phyloP scores from a whole-genome alignment of 2,888 invertebrate species.

The Latrodectus elegans region DNA sequence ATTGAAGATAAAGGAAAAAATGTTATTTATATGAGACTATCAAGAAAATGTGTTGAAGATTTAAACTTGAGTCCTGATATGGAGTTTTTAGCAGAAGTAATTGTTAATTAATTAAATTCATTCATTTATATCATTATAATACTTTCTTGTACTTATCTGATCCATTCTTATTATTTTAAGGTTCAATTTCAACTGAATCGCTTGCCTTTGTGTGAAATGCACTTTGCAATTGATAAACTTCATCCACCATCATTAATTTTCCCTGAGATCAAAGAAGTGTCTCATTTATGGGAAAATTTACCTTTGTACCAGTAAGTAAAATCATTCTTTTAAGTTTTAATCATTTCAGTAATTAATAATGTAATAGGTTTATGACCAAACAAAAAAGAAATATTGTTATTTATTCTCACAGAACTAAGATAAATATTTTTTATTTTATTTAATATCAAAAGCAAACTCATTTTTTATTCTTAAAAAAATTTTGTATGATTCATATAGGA shows the following conservation, averaged over 20 bases:
- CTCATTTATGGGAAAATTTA: constrained; percentile 72
- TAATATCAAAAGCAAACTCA: too few relatives aligned
- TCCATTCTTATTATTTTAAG: constrained; percentile 71
- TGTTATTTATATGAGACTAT: constrained; percentile 84
- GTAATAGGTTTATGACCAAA: too few relatives aligned
- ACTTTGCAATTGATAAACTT: constrained; percentile 85
- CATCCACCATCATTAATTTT: constrained; percentile 83
- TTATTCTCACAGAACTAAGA: too few relatives aligned
- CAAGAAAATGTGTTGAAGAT: constrained; percentile 81
- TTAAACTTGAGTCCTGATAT: constrained; percentile 81
- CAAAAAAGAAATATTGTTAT: too few relatives aligned
- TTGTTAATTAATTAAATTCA: constrained; percentile 63
- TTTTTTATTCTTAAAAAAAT: too few relatives aligned
- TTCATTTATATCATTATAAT: neutral
- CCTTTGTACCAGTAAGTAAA: neutral
- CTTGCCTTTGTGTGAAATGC: constrained; percentile 88
- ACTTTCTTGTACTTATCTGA: neutral
- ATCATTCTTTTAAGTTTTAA: too few relatives aligned
- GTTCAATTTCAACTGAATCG: constrained; percentile 87
- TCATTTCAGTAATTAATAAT: too few relatives aligned
- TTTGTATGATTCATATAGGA: too few relatives aligned
- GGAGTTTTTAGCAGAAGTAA: constrained; percentile 80
- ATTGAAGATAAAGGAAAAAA: constrained; percentile 88
- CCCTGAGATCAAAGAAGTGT: constrained; percentile 81
- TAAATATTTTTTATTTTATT: too few relatives aligned